Evolutionary conservation across 2,113 vertebrate species (phyloP).

Genomic region (Lycaon pictus): DNA sequence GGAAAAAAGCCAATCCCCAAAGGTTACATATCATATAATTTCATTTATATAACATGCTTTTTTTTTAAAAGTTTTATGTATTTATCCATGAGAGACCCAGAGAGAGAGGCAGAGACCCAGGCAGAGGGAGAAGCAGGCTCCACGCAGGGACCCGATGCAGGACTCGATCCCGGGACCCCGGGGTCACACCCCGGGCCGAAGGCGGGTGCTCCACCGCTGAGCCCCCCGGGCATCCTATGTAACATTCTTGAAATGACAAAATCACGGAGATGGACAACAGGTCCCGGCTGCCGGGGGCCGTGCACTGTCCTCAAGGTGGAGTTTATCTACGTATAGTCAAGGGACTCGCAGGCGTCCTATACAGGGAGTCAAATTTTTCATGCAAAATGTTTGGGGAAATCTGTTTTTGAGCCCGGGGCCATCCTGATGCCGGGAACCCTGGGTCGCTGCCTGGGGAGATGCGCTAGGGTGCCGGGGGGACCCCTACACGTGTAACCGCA

Average conservation of each 20-base stretch:
- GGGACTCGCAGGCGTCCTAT: neutral
- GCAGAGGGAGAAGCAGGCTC: too few relatives aligned
- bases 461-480: neutral
- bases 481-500: neutral
- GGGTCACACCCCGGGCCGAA: too few relatives aligned
- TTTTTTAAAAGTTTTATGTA: too few relatives aligned
- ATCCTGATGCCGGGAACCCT: neutral
- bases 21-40: neutral
- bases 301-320: conserved; percentile 22
- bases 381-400: neutral
- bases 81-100: too few relatives aligned
- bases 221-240: neutral
- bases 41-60: neutral
- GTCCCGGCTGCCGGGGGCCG: neutral
- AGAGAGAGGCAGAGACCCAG: too few relatives aligned
- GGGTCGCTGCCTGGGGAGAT: neutral
- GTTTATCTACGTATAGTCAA: neutral
- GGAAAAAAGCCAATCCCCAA: neutral
- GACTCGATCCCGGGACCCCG: too few relatives aligned
- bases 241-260: neutral
- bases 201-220: too few relatives aligned
- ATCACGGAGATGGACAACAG: neutral
- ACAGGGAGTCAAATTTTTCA: neutral
- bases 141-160: too few relatives aligned
- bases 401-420: neutral